Base-by-base conservation (phyloP, 1,140 invertebrate species). In the Cotesia typhae region DNA sequence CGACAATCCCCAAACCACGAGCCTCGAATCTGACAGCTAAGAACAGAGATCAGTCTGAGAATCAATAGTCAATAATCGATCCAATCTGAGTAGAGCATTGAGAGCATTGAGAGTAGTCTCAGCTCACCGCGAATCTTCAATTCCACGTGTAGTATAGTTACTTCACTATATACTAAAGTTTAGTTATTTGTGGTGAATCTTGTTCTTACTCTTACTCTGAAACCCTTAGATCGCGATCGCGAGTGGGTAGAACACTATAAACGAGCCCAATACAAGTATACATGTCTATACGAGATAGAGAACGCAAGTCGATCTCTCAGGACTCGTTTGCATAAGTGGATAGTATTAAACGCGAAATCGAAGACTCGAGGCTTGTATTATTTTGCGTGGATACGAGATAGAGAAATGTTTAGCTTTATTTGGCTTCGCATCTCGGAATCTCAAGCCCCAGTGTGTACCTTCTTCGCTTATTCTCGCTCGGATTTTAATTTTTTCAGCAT, bases 271-370 rank as follows among this genome's bases (percentile, higher is more conserved):
- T 17, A 17, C 17, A 28, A 28, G 28, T 2, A 28, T 28, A 28
- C 28, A 28, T 28, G 28, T 28, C 28, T 52, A 67, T 20, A 67
- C 14, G 67, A 53, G 53, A 57, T 55, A 28, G 67, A 14, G 17
- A 51, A 53, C 28, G 28, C 28, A 67, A 61, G 6, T 4, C 41
- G n/a, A 68, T 68, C 53, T 35, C 67, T 28, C 61, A 47, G 63
- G 68, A 70, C 59, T 70, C 37, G 68, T 70, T 70, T 70, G 57
- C 68, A 70, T 70, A 70, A 70, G 68, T 70, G 68, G 60, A 70
- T 70, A 52, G 60, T 70, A 70, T 70, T 70, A 70, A 70, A 38
- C 37, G 67, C 57, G 67, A 70, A 70, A 70, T 60, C 68, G 68
- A 70, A 70, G 47, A 70, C 68, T 17, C 37, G 35, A 53, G 28